These are phyloP conservation scores for Xestia ashworthii DNA, from an alignment of 2,888 invertebrate genomes.

Conservation along the genomic window DNA sequence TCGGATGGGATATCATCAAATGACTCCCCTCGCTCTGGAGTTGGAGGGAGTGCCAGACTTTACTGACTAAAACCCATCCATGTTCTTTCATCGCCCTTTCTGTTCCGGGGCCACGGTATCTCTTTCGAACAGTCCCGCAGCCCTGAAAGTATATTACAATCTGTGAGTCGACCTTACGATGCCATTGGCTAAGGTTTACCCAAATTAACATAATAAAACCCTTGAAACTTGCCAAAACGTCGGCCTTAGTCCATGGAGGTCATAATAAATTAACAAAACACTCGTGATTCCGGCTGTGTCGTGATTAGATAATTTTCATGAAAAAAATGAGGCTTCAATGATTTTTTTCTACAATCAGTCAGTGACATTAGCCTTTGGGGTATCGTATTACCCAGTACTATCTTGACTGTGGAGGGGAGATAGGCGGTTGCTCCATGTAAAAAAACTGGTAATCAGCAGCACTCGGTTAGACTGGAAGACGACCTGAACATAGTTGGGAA, in stretches of 20 bases:
- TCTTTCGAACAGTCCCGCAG: too few relatives aligned
- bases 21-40: too few relatives aligned
- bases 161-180: neutral
- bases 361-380: neutral
- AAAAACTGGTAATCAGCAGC: too few relatives aligned
- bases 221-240: conserved; percentile 8
- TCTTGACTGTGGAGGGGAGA: neutral
- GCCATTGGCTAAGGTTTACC: neutral
- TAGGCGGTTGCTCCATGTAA: too few relatives aligned
- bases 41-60: too few relatives aligned
- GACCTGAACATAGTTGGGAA: neutral
- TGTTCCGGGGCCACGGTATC: too few relatives aligned
- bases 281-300: conserved; percentile 42
- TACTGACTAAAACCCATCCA: too few relatives aligned
- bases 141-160: neutral
- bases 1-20: too few relatives aligned
- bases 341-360: neutral
- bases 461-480: neutral
- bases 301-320: conserved; percentile 62
- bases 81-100: too few relatives aligned
- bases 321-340: conserved; percentile 53
- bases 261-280: conserved; percentile 21
- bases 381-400: neutral
- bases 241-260: conserved; percentile 27
- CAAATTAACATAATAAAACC: neutral